Base-by-base conservation (phyloP, 2,797 vertebrate genomes). In the Triplophysa yarkandensis region DNA sequence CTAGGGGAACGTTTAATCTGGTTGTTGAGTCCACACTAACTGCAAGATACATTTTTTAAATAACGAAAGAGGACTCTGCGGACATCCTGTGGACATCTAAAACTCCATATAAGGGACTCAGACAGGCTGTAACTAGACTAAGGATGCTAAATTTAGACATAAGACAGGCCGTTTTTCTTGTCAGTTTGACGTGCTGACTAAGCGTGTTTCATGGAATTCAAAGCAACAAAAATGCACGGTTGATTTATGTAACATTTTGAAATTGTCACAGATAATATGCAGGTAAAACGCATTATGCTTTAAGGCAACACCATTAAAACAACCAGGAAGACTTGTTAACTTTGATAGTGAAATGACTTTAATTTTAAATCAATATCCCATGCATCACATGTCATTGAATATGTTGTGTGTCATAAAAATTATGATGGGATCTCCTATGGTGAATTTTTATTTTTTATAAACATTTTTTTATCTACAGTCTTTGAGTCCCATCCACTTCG, bases 41-140 rank as follows among this genome's bases (percentile, higher is more conserved):
- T 73, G 54, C 30, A 36, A 46, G 44, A 63, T 72, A 16, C 52
- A 30, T 34, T 30, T 73, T 32, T 32, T 55, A 73, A 73, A 55
- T 64, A 73, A 64, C 54, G 43, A 43, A 16, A 63, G 2, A 23
- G 27, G 27, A 32, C 11, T 34, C 3, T 19, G 17, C 16, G 52
- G 17, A 68, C 11, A 11, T 36, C 14, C 13, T 17, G 13, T 16
- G 6, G 25, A 1, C 32, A 44, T 32, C 21, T 28, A 11, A 30
- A 30, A 32, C 9, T 52, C 43, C 16, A 50, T 39, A 25, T 48
- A 61, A 0, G 11, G 34, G 30, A 39, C 55, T 25, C 23, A 44
- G 34, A 28, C 17, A 32, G 27, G 30, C 25, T 58, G 21, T 14
- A 17, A 19, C 17, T 69, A 58, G 39, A 46, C 27, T 13, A 60